Evolutionary conservation across 2,113 vertebrate genomes (phyloP).

Genomic region (Phylloscopus trochilus): DNA sequence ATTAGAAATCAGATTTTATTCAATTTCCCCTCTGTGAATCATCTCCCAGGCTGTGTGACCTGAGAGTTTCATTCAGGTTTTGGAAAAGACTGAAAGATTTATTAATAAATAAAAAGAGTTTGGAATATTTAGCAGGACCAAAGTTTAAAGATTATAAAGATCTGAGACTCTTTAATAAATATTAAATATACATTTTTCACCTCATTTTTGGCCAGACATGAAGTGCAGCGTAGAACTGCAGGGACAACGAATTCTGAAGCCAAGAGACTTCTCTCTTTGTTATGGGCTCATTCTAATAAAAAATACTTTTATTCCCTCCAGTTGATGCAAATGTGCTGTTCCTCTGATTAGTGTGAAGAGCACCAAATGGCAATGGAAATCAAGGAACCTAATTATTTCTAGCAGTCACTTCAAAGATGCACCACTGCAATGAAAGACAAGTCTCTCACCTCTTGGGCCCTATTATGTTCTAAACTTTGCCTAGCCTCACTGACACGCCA

Average conservation of each 20-base stretch:
- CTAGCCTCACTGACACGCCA: conserved; percentile 48
- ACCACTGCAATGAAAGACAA: conserved; percentile 53
- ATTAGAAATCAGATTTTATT: conserved; percentile 57
- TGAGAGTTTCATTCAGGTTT: conserved; percentile 17
- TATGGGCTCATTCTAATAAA: neutral
- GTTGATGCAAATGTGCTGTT: conserved; percentile 25
- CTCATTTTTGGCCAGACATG: conserved; percentile 20
- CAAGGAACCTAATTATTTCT: conserved; percentile 64
- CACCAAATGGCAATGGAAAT: conserved; percentile 59
- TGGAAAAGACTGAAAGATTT: conserved; percentile 63
- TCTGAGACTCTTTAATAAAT: conserved; percentile 70
- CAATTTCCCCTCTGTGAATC: conserved; percentile 34
- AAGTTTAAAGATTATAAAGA: conserved; percentile 70
- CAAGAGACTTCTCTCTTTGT: conserved; percentile 38
- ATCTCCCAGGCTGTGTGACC: conserved; percentile 24
- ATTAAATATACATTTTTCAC: conserved; percentile 57
- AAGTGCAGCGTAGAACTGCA: conserved; percentile 1
- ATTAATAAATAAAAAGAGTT: conserved; percentile 71
- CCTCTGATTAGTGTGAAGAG: conserved; percentile 58
- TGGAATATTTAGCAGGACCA: conserved; percentile 71
- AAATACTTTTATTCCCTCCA: conserved; percentile 36
- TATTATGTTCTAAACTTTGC: conserved; percentile 64
- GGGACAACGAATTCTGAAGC: conserved; percentile 22
- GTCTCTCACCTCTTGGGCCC: conserved; percentile 59
- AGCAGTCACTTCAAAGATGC: conserved; percentile 57